These are phyloP conservation scores for Temnothorax nylanderi DNA, from an alignment of 1,140 invertebrate genomes.

Conservation along the genomic window DNA sequence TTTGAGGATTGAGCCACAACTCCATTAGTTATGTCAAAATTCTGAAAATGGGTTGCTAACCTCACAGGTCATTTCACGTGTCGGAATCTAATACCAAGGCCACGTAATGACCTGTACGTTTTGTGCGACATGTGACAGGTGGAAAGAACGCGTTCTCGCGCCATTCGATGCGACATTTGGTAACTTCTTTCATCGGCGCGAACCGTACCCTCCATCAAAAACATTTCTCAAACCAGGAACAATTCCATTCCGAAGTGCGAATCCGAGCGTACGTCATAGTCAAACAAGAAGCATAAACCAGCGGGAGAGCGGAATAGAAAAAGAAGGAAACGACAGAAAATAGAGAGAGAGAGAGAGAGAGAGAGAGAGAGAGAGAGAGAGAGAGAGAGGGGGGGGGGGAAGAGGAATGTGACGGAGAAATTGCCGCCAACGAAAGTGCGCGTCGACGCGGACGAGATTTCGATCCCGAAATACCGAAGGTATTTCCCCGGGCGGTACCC, in stretches of 20 bases:
- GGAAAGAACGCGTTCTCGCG: conserved; percentile 31
- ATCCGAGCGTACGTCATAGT: conserved; percentile 55
- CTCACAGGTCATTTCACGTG: conserved; percentile 3
- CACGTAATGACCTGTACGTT: conserved; percentile 26
- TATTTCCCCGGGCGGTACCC: conserved; percentile 43
- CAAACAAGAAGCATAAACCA: conserved; percentile 61
- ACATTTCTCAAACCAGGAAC: conserved; percentile 54
- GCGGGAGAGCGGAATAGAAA: conserved; percentile 8
- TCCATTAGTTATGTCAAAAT: neutral
- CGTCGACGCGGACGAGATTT: conserved; percentile 45
- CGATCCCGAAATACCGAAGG: conserved; percentile 33
- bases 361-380: neutral
- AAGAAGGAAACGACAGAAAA: conserved; percentile 5
- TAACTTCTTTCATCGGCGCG: conserved; percentile 57
- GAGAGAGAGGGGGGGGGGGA: no score
- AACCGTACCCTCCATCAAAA: conserved; percentile 45
- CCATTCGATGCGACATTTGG: conserved; percentile 49
- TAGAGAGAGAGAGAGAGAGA: neutral
- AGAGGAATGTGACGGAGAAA: conserved; percentile 38
- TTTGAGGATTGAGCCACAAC: neutral
- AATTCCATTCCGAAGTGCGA: conserved; percentile 48
- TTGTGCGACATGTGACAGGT: conserved; percentile 38
- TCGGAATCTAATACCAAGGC: conserved; percentile 16
- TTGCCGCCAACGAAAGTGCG: conserved; percentile 21
- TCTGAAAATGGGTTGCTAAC: neutral